Percentiles rank a stretch among this genome's conserved stretches.
These are phyloP conservation scores for Peromyscus eremicus DNA, from an alignment of 2,797 vertebrate genomes.

Conservation along the genomic window DNA sequence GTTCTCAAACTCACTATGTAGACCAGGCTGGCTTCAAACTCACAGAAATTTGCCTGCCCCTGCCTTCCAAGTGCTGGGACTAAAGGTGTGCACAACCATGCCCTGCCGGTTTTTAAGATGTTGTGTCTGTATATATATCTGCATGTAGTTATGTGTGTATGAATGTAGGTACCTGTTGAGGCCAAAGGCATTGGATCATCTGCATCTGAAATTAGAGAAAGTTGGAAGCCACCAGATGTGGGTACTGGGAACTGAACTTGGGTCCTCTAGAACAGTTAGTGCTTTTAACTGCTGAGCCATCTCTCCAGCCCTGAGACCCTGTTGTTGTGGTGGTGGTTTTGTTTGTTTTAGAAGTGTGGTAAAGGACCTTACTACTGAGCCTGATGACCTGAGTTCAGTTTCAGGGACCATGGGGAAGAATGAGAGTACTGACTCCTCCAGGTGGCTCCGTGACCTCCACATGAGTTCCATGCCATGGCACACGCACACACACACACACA, in stretches of 20 bases:
- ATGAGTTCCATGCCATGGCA: too few species aligned
- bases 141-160: neutral
- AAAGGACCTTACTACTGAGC: neutral
- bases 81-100: neutral
- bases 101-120: neutral
- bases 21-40: neutral
- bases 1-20: neutral
- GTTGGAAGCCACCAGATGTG: neutral
- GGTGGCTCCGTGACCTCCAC: neutral
- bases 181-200: neutral
- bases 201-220: neutral
- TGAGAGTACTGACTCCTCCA: neutral
- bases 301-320: neutral
- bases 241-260: neutral
- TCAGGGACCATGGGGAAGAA: neutral
- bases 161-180: too few species aligned
- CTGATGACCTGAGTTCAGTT: neutral
- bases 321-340: neutral
- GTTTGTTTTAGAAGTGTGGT: neutral
- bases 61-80: neutral
- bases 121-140: neutral
- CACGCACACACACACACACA: neutral
- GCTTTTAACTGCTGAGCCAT: neutral
- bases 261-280: neutral
- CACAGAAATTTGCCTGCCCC: neutral